These are phyloP conservation scores for Tribolium freemani DNA, from an alignment of 2,888 invertebrate species.

Conservation along the genomic window DNA sequence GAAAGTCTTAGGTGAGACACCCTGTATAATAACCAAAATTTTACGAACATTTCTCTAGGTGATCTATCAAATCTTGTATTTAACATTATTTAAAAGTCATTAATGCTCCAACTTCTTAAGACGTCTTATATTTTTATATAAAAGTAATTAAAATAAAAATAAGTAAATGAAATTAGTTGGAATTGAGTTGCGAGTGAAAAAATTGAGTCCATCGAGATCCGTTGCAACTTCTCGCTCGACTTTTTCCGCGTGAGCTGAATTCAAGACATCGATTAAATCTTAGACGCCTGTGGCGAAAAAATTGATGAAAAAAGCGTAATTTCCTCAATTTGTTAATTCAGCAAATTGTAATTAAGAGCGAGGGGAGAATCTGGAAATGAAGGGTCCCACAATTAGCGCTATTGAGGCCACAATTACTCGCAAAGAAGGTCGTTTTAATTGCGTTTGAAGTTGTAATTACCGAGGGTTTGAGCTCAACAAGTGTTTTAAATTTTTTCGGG, in stretches of 20 bases:
- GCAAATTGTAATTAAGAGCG: slow-evolving; percentile 11
- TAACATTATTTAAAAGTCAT: too few relatives aligned
- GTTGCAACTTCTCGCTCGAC: neutral
- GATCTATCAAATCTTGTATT: too few relatives aligned
- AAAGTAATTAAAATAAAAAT: neutral
- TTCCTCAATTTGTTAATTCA: slow-evolving; percentile 12
- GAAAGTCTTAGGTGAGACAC: too few relatives aligned
- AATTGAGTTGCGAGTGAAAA: neutral
- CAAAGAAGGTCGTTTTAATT: slow-evolving; percentile 29
- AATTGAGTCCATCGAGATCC: neutral
- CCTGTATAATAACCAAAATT: neutral
- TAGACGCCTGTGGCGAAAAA: neutral
- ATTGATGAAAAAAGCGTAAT: slow-evolving; percentile 1
- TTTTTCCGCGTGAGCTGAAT: neutral
- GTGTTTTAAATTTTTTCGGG: slow-evolving; percentile 6
- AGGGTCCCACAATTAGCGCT: slow-evolving; percentile 24
- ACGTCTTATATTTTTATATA: neutral
- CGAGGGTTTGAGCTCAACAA: slow-evolving; percentile 18
- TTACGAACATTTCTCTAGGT: too few relatives aligned
- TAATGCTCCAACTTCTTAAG: neutral
- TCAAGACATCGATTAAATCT: neutral
- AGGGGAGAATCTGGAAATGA: slow-evolving; percentile 12
- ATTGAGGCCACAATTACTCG: slow-evolving; percentile 31
- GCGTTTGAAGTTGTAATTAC: slow-evolving; percentile 3
- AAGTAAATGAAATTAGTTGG: neutral